Evolutionary conservation across 2,888 invertebrate species (phyloP), one percentile per base, ranked within the genome.

Genomic region (Dinocampus coccinellae): DNA sequence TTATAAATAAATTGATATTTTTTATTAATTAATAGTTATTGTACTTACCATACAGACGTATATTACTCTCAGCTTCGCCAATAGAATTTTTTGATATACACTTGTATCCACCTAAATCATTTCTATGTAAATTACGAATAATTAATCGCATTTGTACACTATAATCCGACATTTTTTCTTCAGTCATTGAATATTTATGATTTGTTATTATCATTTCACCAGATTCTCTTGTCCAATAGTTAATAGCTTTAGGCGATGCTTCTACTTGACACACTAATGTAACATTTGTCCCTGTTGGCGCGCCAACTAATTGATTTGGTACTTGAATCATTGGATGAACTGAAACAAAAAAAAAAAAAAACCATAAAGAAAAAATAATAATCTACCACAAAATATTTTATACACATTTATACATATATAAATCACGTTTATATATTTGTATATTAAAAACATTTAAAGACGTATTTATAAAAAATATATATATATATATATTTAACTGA

Each of bases 281-380:
- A 85, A 96, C 95, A 88, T 96, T 94, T 77, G 95, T 94, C 81
- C 93, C 93, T 79, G 93, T 92, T 68, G 96, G 95, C 73, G 96
- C 95, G 39, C 96, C 96, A 76, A 97, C 95, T 87, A 97, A 91
- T 90, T 97, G 96, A 90, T 96, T 96, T 81, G 96, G 96, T 81
- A 97, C 96, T 92, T 96, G 95, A 81, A 97, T 96, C 89, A 96
- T 90, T 65, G 96, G 97, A 88, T 96, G 95, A 91, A 96, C 96
- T 96, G 92, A 55, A 90, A 89, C 72, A 76, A 64, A 70, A 4
- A 16, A 22, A n/a, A 16, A 20, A 47, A 6, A 36, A 34, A 3
- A 26, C 16, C 2, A n/a, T n/a, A 42, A 11, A 20, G n/a, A 33
- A 55, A 55, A 13, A 26, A 55, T 13, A 6, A 13, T 13, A 10